Conservation (phyloP, 2,797 vertebrate species). For the Chelonia mydas region DNA sequence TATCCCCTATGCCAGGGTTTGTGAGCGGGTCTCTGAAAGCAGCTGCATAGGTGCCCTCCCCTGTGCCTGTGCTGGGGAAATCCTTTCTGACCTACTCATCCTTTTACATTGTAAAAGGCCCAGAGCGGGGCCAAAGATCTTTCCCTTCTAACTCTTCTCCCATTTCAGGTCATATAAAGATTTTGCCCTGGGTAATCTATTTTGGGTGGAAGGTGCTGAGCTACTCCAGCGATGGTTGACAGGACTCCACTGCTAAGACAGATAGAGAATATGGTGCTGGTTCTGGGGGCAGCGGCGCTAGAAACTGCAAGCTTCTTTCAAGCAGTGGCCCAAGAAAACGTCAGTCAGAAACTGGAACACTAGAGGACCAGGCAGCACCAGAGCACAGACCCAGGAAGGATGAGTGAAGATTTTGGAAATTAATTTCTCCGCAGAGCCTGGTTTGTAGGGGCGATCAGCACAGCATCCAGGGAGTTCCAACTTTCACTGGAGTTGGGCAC, state of each 20-base stretch:
- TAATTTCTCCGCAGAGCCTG: background rate
- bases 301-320: background rate
- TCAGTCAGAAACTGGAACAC: background rate
- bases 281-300: fast-evolving
- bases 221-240: background rate
- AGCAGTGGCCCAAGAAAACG: no score
- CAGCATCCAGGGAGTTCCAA: fast-evolving
- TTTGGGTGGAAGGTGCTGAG: fast-evolving
- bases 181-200: background rate
- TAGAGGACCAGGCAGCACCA: background rate
- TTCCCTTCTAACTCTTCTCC: background rate
- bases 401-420: background rate
- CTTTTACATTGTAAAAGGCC: background rate
- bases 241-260: background rate
- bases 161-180: background rate
- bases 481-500: background rate
- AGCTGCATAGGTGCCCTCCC: background rate
- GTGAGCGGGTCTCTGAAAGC: background rate
- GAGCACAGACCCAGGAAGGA: background rate
- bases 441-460: background rate
- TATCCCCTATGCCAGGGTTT: background rate
- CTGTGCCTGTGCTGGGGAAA: background rate
- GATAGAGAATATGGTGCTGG: background rate
- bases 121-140: background rate
- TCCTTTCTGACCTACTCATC: background rate